phyloP scores from a whole-genome alignment of 2,113 vertebrate species.

The Cyprinodon variegatus region DNA sequence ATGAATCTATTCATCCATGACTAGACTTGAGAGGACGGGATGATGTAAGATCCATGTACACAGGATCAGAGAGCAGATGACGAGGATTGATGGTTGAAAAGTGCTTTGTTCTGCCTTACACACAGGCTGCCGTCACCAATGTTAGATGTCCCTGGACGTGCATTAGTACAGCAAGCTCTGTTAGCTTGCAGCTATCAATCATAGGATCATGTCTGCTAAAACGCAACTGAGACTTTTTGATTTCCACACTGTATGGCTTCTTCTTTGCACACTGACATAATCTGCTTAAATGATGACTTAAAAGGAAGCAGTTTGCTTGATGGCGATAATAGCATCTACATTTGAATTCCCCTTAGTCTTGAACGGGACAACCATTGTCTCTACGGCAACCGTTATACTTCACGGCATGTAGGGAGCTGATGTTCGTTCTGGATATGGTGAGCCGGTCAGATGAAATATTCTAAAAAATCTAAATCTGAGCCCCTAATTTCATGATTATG shows the following conservation, averaged over 20 bases:
- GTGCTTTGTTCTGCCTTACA: constrained; percentile 51
- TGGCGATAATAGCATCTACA: constrained; percentile 14
- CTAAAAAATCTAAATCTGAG: constrained; percentile 16
- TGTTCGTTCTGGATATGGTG: constrained; percentile 17
- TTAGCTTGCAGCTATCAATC: constrained; percentile 67
- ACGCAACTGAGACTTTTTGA: constrained; percentile 45
- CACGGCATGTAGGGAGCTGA: constrained; percentile 1
- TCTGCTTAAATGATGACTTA: constrained; percentile 47
- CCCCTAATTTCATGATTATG: constrained; percentile 19
- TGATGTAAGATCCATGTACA: constrained; percentile 56
- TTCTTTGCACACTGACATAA: constrained; percentile 38
- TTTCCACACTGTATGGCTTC: constrained; percentile 47
- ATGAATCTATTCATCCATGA: constrained; percentile 41
- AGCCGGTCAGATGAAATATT: constrained; percentile 43
- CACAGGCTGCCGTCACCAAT: constrained; percentile 20
- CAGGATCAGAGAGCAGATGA: constrained; percentile 41
- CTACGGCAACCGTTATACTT: background rate
- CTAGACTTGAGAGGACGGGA: constrained; percentile 25
- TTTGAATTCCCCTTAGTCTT: constrained; percentile 5
- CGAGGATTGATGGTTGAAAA: constrained; percentile 63
- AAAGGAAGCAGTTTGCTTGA: constrained; percentile 15
- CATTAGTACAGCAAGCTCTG: constrained; percentile 44
- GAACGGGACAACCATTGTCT: constrained; percentile 19
- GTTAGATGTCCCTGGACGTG: constrained; percentile 47
- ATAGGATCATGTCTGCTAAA: constrained; percentile 25